A percentile compares a stretch with the other conserved stretches of the same genome.
Conservation (phyloP, 2,113 vertebrate species). For the cattle (Bos taurus) region ARS-UCD2.0 NC_037348.1:60939001-60939500, state of each 20-base stretch:
- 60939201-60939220: too few species aligned
- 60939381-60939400: fast-evolving
- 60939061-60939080: not conserved
- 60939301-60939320: not conserved
- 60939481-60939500: not conserved
- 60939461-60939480: not conserved
- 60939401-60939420: fast-evolving
- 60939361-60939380: fast-evolving
- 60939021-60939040: fast-evolving
- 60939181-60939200: not conserved
- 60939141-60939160: not conserved
- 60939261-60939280: not conserved
- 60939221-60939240: not conserved
- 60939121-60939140: not conserved
- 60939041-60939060: not conserved
- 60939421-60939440: fast-evolving
- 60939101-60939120: not conserved
- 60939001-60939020: not conserved
- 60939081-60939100: not conserved
- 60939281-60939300: not conserved
- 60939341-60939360: not conserved
- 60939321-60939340: not conserved
- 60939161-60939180: not conserved
- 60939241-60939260: not conserved
- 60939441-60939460: fast-evolving